A percentile compares a stretch with the other conserved stretches of the same genome.
phyloP scores from a whole-genome alignment of 2,888 invertebrate species.

The Pocota personata region DNA sequence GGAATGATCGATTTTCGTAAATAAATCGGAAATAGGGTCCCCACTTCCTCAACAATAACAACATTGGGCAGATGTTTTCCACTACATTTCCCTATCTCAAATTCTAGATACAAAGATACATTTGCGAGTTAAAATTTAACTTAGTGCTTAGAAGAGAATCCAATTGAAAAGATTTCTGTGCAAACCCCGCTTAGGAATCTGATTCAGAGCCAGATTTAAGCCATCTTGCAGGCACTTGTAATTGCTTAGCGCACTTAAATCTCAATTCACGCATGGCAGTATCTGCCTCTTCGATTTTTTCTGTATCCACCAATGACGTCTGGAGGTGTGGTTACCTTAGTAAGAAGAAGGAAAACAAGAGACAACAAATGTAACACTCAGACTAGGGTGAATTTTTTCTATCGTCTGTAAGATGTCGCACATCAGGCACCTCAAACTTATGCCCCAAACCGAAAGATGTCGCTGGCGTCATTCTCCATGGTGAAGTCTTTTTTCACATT shows the following conservation, averaged over 20 bases:
- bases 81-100: not conserved
- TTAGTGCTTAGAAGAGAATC: not conserved
- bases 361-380: not conserved
- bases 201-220: not conserved
- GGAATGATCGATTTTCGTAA: slow-evolving; percentile 63
- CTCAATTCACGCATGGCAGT: slow-evolving; percentile 39
- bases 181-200: not conserved
- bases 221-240: not conserved
- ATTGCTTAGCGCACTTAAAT: not conserved
- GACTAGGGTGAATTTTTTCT: not conserved
- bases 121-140: not conserved
- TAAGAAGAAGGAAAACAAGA: not conserved
- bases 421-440: not conserved
- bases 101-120: not conserved
- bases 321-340: slow-evolving; percentile 43
- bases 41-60: not conserved
- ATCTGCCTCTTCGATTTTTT: not conserved
- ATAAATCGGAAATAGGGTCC: slow-evolving; percentile 20
- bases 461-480: not conserved
- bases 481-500: not conserved
- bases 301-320: slow-evolving; percentile 16
- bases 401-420: slow-evolving; percentile 17
- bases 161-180: not conserved
- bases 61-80: slow-evolving; percentile 17
- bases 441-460: not conserved